Base-by-base conservation (phyloP, 1,140 invertebrate species). In the Mylabris phalerata region DNA sequence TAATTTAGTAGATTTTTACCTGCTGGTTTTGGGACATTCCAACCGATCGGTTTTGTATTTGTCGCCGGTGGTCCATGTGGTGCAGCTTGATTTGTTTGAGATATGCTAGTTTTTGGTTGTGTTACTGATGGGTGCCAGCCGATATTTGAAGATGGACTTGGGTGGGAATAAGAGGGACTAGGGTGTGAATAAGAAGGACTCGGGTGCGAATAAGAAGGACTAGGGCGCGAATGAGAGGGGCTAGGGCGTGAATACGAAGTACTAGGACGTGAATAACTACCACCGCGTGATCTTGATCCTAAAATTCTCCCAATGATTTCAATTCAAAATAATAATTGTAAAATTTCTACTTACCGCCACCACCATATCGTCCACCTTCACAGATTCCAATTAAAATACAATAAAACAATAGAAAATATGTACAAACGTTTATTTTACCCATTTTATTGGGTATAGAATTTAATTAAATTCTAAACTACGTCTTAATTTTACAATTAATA, bases 311-410 rank as follows among this genome's bases (percentile, higher is more conserved):
- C 4, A 32, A 32, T 32, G 4, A 32, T 32, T 32, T 4, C 32
- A 32, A 32, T 32, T 32, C 7, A 32, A 4, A 32, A 32, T 7
- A 32, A 32, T 7, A 5, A 7, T 32, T 5, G 4, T 3, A 32
- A 32, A 32, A 32, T 7, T 32, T 24, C 6, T 52, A 52, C 50
- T 52, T 44, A 52, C 50, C 10, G 7, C 32, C 32, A 13, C 51
- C 51, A 4, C 51, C 51, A 13, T 32, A 46, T 1, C 51, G 42
- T 7, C 51, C 51, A 54, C 51, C 44, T 46, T 54, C 9, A 13
- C 46, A 38, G 1, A 54, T 13, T 11, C 39, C 51, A 5, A 54
- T 3, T 10, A 45, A 54, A 3, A 45, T 54, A 32, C 32, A 32
- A 7, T 10, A 54, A 46, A 46, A 45, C n/a, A 27, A 46, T 26